Evolutionary conservation across 2,113 vertebrate species (phyloP).

Genomic region (Bubalus kerabau): DNA sequence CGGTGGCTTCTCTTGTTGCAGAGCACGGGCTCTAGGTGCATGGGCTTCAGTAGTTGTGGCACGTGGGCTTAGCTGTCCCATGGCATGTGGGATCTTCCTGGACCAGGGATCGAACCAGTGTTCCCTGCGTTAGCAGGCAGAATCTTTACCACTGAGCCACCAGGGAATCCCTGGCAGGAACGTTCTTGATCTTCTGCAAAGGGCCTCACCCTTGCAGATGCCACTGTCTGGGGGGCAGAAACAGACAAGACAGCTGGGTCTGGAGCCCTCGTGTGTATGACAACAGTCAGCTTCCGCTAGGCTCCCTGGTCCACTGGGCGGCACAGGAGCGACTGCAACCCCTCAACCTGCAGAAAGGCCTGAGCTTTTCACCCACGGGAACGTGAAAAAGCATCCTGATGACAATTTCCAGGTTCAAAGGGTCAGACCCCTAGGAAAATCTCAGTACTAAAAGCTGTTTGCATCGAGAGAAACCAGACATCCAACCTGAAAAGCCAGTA

Average conservation of each 20-base stretch:
- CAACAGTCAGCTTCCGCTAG: neutral
- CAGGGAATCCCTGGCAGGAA: neutral
- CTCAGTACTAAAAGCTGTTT: conserved; percentile 33
- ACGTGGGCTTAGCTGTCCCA: neutral
- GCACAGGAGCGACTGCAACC: neutral
- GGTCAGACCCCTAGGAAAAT: neutral
- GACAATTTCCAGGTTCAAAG: neutral
- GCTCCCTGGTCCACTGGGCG: neutral
- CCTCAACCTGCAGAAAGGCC: neutral
- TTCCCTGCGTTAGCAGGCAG: neutral
- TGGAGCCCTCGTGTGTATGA: neutral
- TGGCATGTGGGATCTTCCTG: neutral
- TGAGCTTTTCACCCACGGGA: neutral
- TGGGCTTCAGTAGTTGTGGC: neutral
- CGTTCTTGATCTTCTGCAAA: neutral
- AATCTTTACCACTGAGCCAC: neutral
- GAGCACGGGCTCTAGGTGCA: neutral
- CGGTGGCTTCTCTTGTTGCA: neutral
- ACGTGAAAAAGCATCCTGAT: neutral
- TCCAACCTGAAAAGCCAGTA: conserved; percentile 22
- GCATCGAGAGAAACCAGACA: conserved; percentile 29
- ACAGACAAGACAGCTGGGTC: neutral
- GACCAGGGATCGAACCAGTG: neutral
- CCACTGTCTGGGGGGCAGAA: neutral
- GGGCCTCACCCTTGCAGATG: neutral